These are phyloP conservation scores for Sebastiscus tertius DNA, from an alignment of 2,797 vertebrate species.

Conservation along the genomic window DNA sequence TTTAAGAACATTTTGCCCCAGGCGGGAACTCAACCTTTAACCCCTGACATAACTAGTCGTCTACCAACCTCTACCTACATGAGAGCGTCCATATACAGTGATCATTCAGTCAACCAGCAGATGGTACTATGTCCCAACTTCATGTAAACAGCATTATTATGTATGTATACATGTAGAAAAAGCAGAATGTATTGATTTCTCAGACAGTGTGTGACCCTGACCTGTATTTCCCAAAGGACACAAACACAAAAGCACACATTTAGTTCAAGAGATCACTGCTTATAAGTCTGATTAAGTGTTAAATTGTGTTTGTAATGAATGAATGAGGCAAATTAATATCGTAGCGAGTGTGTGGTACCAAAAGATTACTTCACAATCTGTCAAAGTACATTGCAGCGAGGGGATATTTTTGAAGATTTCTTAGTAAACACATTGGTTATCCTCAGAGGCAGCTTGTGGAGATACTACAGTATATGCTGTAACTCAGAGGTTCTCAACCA, in stretches of 20 bases:
- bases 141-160: background rate
- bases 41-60: background rate
- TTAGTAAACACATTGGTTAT: background rate
- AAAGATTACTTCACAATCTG: background rate
- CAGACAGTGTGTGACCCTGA: background rate
- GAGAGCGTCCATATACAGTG: background rate
- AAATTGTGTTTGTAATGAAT: background rate
- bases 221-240: background rate
- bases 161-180: background rate
- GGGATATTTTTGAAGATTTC: background rate
- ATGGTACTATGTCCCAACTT: conserved; percentile 53
- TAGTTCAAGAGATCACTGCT: background rate
- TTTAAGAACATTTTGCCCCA: background rate
- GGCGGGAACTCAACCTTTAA: background rate
- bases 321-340: background rate
- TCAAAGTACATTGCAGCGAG: background rate
- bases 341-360: background rate
- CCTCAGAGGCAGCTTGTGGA: background rate
- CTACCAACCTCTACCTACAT: background rate
- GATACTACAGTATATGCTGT: background rate
- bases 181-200: background rate
- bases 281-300: background rate
- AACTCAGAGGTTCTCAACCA: too few relatives aligned
- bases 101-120: conserved; percentile 49
- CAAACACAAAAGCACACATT: background rate